Evolutionary conservation across 2,888 invertebrate species (phyloP).

Genomic region (Rotaria macrura): DNA sequence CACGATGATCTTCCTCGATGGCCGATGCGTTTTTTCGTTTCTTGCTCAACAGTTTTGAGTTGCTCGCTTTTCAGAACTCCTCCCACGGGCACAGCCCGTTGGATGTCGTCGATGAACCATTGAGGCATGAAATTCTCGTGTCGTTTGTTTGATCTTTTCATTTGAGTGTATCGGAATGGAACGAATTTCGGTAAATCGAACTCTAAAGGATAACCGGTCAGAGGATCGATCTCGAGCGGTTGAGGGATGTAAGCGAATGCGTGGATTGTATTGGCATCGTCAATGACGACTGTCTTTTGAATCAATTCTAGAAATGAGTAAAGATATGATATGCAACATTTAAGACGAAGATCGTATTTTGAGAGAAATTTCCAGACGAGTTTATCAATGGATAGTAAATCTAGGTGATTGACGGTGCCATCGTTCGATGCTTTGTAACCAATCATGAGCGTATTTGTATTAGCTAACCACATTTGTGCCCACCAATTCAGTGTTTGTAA

Average conservation of each 20-base stretch:
- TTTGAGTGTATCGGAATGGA: conserved; percentile 6
- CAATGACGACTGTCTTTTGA: background rate
- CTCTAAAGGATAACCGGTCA: background rate
- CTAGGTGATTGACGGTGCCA: background rate
- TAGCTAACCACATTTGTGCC: conserved; percentile 16
- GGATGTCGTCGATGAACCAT: background rate
- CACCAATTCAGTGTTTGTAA: conserved; percentile 2
- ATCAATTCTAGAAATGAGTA: background rate
- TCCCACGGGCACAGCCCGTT: background rate
- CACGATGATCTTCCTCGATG: conserved; percentile 1
- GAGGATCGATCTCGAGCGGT: background rate
- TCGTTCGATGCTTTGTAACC: background rate
- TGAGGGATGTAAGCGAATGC: background rate
- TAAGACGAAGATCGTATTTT: background rate
- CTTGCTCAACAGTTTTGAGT: background rate
- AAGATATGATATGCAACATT: conserved; percentile 11
- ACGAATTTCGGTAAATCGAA: background rate
- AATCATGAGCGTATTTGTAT: background rate
- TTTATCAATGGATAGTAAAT: background rate
- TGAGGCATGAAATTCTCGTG: background rate
- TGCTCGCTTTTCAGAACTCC: background rate
- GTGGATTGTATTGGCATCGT: conserved; percentile 2
- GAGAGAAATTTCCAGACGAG: background rate
- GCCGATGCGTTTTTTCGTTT: background rate
- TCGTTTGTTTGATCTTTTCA: background rate